These are phyloP conservation scores for Endomychus coccineus DNA, from an alignment of 2,888 invertebrate genomes.

Conservation along the genomic window DNA sequence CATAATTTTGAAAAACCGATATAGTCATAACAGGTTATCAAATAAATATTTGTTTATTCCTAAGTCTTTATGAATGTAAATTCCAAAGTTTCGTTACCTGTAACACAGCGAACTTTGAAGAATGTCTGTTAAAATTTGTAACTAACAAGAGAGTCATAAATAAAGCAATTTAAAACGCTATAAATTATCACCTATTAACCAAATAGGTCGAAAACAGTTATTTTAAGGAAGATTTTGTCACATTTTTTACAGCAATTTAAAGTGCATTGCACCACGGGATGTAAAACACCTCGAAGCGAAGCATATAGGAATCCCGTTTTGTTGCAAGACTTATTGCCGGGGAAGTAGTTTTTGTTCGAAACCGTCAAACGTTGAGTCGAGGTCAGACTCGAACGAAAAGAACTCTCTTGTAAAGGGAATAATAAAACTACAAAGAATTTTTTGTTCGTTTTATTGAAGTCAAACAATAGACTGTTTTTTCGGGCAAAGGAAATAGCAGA, in stretches of 20 bases:
- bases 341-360: constrained; percentile 32
- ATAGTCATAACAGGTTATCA: no score
- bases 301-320: constrained; percentile 34
- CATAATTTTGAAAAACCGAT: no score
- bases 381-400: constrained; percentile 23
- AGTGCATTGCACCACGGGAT: constrained; percentile 36
- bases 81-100: no score
- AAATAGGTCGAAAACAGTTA: constrained; percentile 39
- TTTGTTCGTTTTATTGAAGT: constrained; percentile 28
- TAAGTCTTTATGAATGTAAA: no score
- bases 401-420: constrained; percentile 22
- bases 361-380: constrained; percentile 19
- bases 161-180: no score
- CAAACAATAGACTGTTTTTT: constrained; percentile 29
- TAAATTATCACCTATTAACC: constrained; percentile 38
- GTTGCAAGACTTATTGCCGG: constrained; percentile 35
- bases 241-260: constrained; percentile 33
- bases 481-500: constrained; percentile 23
- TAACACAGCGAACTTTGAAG: no score
- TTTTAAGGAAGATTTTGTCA: constrained; percentile 27
- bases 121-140: no score
- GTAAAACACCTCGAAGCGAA: constrained; percentile 31
- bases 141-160: no score
- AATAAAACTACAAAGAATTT: constrained; percentile 28
- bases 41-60: no score